Conservation (phyloP, 2,888 invertebrate genomes). For the Alitta virens region DNA sequence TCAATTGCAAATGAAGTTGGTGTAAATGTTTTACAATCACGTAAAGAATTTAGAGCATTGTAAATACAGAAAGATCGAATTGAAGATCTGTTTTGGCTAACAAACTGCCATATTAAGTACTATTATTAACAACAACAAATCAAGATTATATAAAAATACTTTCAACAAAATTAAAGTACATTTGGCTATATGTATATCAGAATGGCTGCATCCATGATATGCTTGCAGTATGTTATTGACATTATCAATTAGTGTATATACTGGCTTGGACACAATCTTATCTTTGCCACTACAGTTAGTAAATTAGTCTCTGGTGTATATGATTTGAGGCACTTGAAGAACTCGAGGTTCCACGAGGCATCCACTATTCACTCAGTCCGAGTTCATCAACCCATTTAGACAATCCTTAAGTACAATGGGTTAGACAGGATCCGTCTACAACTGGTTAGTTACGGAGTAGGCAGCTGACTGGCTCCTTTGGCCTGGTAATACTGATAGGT, state of each 20-base stretch:
- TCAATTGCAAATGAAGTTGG: neutral
- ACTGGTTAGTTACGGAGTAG: slow-evolving; percentile 5
- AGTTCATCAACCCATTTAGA: slow-evolving; percentile 13
- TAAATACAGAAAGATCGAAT: no score
- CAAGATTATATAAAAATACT: neutral
- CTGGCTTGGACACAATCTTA: neutral
- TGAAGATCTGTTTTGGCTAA: no score
- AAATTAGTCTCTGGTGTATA: slow-evolving; percentile 2
- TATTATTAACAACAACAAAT: neutral
- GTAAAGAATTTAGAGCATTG: no score
- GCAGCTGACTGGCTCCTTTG: slow-evolving; percentile 13
- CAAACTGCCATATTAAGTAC: neutral
- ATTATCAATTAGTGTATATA: neutral
- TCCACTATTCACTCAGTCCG: neutral
- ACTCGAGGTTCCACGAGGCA: neutral
- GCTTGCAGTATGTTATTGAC: neutral
- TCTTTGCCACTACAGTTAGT: neutral
- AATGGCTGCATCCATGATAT: neutral
- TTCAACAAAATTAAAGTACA: neutral
- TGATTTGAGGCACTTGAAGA: neutral
- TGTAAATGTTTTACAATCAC: no score
- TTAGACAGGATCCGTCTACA: slow-evolving; percentile 10
- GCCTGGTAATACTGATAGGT: slow-evolving; percentile 19
- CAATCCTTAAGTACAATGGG: slow-evolving; percentile 10
- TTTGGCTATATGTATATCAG: neutral